Conservation (phyloP, 2,113 vertebrate genomes). For the Bolborhynchus lineola region DNA sequence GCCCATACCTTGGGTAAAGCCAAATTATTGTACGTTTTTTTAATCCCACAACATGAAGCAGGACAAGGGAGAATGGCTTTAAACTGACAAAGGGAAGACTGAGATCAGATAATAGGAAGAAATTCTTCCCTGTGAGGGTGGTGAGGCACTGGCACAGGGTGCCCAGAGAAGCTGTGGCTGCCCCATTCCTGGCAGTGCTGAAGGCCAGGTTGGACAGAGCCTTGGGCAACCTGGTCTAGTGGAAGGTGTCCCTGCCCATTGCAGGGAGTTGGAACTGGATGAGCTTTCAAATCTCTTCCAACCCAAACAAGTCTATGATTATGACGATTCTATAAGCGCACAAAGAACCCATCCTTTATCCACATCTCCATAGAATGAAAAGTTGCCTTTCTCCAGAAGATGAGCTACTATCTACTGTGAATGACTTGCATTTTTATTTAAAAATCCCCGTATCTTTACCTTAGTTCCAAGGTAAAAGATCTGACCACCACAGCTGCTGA, state of each 20-base stretch:
- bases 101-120: too few relatives aligned
- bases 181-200: background rate
- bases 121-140: background rate
- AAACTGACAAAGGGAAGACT: too few relatives aligned
- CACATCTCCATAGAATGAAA: background rate
- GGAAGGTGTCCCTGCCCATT: background rate
- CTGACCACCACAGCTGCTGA: slow-evolving; percentile 91
- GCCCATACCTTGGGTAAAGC: background rate
- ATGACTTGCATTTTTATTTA: background rate
- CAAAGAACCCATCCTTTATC: background rate
- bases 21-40: background rate
- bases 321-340: background rate
- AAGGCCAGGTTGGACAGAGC: background rate
- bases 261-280: background rate
- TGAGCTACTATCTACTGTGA: background rate
- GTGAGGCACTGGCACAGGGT: background rate
- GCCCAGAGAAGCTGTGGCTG: background rate
- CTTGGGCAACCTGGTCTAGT: background rate
- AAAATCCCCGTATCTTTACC: slow-evolving; percentile 68
- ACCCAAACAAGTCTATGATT: background rate
- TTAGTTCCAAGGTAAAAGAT: slow-evolving; percentile 95
- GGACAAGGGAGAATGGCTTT: too few relatives aligned
- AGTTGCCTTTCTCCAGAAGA: background rate
- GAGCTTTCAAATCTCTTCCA: background rate
- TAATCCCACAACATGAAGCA: background rate